Base-by-base conservation (phyloP, 1,140 invertebrate genomes). In the Drosophila mojavensis region DNA sequence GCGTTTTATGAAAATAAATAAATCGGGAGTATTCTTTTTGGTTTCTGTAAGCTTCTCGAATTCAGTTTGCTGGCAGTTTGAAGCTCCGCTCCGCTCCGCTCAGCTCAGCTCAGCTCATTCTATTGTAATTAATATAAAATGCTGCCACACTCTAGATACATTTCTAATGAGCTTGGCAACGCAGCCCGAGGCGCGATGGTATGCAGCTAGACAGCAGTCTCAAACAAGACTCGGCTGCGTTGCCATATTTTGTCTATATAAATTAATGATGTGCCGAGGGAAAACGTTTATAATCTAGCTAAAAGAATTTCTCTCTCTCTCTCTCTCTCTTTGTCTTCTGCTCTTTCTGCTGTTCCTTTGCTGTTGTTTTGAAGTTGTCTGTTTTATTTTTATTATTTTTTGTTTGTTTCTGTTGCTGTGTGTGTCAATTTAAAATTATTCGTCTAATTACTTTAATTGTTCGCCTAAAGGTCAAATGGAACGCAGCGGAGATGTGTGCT, bases 401-500 rank as follows among this genome's bases (percentile, higher is more conserved):
- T 11, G n/a, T 11, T n/a, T 43, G 10, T 43, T 43, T 53, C n/a
- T n/a, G n/a, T 11, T 10, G 48, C 20, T 20, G 39, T 53, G 48
- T 60, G 51, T 68, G 75, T 79, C 82, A 71, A 86, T 79, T 86
- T 61, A 66, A 73, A 88, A 82, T 74, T 79, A 71, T 82, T 79
- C 76, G 68, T 86, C 58, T 79, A 86, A 86, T 86, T 88, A 88
- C 55, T 86, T 86, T 86, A 86, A 86, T 86, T 88, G 83, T 54
- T 50, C 43, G 24, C 55, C 56, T 51, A 88, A 88, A 82, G 71
- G 83, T 79, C 79, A 79, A 48, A 60, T 20, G 54, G 30, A 33
- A 54, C 20, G 10, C 11, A 30, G 11, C 28, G 7, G 13, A 26
- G 17, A n/a, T 13, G 39, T 6, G 26, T 48, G 55, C 20, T 60